phyloP scores from a whole-genome alignment of 2,888 invertebrate genomes.

The Dryobotodes eremita region DNA sequence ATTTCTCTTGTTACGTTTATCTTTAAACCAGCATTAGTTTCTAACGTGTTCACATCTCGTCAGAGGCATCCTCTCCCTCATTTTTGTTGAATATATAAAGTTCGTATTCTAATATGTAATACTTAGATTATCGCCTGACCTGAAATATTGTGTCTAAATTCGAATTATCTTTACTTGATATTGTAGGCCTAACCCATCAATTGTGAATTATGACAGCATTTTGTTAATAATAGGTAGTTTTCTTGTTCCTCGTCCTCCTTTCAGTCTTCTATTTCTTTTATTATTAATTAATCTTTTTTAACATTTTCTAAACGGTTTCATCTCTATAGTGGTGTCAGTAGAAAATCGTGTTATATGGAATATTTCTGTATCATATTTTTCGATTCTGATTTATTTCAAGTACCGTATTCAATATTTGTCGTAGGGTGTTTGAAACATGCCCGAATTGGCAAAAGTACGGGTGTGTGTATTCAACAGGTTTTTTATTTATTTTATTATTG shows the following conservation, averaged over 20 bases:
- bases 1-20: background rate
- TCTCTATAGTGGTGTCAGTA: background rate
- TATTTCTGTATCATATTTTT: background rate
- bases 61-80: background rate
- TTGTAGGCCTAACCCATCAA: background rate
- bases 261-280: background rate
- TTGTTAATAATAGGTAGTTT: background rate
- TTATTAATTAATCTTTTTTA: background rate
- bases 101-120: background rate
- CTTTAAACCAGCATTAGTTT: background rate
- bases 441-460: too few species aligned
- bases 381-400: too few species aligned
- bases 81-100: background rate
- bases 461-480: too few species aligned
- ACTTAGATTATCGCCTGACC: background rate
- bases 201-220: background rate
- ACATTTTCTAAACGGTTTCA: background rate
- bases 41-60: constrained; percentile 2
- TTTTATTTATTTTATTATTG: too few species aligned
- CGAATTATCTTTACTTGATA: background rate
- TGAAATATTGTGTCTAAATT: background rate
- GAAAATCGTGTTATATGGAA: background rate
- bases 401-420: too few species aligned
- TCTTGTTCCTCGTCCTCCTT: background rate
- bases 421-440: too few species aligned